Evolutionary conservation across 2,797 vertebrate species (phyloP).

Genomic region (Anas flavirostris): DNA sequence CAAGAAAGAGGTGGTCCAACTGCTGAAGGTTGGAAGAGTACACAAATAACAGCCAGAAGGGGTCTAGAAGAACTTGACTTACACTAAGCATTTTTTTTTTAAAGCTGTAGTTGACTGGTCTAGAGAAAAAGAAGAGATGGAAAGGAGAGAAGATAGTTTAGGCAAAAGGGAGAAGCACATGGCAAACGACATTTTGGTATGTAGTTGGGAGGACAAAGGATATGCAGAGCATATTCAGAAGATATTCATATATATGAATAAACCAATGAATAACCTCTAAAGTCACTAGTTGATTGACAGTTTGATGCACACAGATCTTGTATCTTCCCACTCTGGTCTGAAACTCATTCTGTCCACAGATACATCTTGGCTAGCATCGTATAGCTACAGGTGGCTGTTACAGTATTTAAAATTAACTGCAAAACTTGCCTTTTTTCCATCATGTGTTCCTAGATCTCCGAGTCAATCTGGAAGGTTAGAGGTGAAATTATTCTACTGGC

Average conservation of each 20-base stretch:
- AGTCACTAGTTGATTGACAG: not conserved
- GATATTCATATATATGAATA: not conserved
- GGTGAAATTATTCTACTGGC: not conserved
- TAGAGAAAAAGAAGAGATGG: not conserved
- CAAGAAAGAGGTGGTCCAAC: not conserved
- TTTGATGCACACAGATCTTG: not conserved
- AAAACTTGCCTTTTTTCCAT: not conserved
- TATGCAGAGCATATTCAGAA: too few species aligned
- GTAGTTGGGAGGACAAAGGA: not conserved
- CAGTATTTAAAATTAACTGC: not conserved
- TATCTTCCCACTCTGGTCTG: not conserved
- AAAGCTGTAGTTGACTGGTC: not conserved
- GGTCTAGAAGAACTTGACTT: not conserved
- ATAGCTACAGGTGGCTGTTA: not conserved
- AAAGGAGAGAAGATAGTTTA: not conserved
- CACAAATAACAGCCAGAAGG: not conserved
- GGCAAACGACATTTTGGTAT: not conserved
- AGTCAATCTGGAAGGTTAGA: not conserved
- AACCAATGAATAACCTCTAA: not conserved
- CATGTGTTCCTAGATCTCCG: not conserved
- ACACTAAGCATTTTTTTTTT: not conserved
- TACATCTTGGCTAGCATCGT: not conserved
- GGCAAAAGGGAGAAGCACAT: not conserved
- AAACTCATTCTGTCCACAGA: not conserved
- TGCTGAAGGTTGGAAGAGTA: not conserved